These are phyloP conservation scores for Drosophila rellima DNA, from an alignment of 2,888 invertebrate species.

Conservation along the genomic window DNA sequence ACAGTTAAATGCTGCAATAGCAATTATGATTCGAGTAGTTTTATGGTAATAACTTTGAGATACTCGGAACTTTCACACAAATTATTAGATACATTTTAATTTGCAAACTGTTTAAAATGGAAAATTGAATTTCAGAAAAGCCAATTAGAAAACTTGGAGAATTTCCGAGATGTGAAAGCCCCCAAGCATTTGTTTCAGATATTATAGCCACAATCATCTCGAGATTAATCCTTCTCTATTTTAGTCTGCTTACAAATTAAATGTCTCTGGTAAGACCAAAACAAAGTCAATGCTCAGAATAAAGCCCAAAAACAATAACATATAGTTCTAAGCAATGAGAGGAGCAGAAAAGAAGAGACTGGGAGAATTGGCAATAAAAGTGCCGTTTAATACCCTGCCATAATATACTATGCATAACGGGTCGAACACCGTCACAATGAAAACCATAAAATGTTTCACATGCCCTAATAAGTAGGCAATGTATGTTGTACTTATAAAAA, in stretches of 20 bases:
- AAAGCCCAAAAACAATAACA: constrained; percentile 11
- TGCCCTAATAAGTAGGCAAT: constrained; percentile 76
- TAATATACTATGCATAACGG: not conserved
- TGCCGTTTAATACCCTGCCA: constrained; percentile 6
- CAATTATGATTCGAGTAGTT: not conserved
- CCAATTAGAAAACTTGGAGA: no score
- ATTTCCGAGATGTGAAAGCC: no score
- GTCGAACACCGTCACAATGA: constrained; percentile 1
- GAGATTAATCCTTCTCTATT: no score
- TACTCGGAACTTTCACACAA: not conserved
- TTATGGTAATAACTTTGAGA: not conserved
- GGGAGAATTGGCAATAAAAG: constrained; percentile 7
- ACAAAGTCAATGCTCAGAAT: not conserved
- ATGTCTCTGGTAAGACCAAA: not conserved
- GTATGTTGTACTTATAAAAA: constrained; percentile 44
- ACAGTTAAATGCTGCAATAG: not conserved
- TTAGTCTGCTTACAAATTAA: not conserved
- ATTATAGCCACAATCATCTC: no score
- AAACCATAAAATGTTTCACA: constrained; percentile 61
- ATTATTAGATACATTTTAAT: not conserved
- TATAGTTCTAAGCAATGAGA: constrained; percentile 6
- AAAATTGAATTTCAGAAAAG: not conserved
- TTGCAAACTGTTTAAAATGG: not conserved
- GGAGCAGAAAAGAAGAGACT: not conserved
- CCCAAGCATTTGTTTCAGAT: no score